Conservation (phyloP, 2,888 invertebrate genomes). For the Euphydryas editha region DNA sequence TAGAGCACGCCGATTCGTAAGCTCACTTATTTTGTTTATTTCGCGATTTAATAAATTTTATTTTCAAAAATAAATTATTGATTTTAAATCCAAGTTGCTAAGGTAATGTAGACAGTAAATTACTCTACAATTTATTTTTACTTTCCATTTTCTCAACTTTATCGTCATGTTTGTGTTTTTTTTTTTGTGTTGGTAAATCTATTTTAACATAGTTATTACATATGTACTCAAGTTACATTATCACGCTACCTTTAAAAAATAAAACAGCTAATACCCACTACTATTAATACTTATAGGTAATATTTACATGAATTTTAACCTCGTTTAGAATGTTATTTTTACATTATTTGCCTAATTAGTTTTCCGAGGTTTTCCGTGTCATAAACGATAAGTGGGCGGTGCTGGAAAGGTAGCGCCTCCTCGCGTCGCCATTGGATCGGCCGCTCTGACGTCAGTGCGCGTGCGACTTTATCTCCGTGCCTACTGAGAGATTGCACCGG, state of each 20-base stretch:
- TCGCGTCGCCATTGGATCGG: conserved; percentile 70
- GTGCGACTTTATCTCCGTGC: conserved; percentile 52
- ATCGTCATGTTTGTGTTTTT: no score
- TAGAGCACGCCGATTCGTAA: conserved; percentile 60
- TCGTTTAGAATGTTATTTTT: neutral
- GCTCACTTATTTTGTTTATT: conserved; percentile 63
- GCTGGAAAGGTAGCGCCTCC: conserved; percentile 70
- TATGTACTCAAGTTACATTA: no score
- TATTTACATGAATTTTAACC: neutral
- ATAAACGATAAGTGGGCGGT: conserved; percentile 65
- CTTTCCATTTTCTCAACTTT: no score
- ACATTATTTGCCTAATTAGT: conserved; percentile 39
- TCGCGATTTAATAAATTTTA: conserved; percentile 42
- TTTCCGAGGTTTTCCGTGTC: conserved; percentile 70
- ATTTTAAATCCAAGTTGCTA: no score
- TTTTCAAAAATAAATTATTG: no score
- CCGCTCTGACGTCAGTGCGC: conserved; percentile 78
- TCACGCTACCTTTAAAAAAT: no score
- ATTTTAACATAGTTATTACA: no score
- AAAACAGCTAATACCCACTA: no score
- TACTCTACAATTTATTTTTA: no score
- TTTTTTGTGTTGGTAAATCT: no score
- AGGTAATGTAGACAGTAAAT: no score
- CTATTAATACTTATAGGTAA: no score
- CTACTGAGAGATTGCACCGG: conserved; percentile 51